These are phyloP conservation scores for Apocheima hispidaria DNA, from an alignment of 2,888 invertebrate genomes.

Conservation along the genomic window DNA sequence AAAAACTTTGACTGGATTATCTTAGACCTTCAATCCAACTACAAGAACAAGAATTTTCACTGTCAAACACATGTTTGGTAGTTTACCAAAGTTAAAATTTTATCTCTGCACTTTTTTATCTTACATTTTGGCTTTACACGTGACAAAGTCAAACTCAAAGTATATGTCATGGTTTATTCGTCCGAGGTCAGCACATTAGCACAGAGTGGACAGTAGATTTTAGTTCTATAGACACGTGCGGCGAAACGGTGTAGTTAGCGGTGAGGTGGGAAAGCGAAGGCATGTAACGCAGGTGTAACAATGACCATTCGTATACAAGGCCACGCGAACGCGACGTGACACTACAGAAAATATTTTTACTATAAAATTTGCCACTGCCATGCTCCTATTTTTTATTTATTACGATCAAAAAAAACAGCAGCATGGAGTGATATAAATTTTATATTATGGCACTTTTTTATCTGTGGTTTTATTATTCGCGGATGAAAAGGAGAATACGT, in stretches of 20 bases:
- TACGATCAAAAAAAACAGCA: too few relatives aligned
- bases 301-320: not conserved
- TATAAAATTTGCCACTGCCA: too few relatives aligned
- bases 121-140: too few relatives aligned
- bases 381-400: too few relatives aligned
- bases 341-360: too few relatives aligned
- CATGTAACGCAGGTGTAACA: conserved; percentile 16
- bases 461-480: too few relatives aligned
- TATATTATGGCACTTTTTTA: too few relatives aligned
- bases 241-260: not conserved
- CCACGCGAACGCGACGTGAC: too few relatives aligned
- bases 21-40: not conserved
- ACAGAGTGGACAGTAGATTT: not conserved
- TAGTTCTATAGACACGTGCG: conserved; percentile 4
- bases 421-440: too few relatives aligned
- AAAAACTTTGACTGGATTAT: not conserved
- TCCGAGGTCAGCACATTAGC: not conserved
- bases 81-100: not conserved
- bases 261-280: not conserved
- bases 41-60: not conserved
- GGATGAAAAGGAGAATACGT: too few relatives aligned
- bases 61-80: not conserved
- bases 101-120: not conserved
- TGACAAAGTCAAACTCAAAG: too few relatives aligned
- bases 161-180: not conserved